Evolutionary conservation across 30 jellyfish, hydroid and myxozoan genomes (phyloP).

Genomic region (Cassiopea xamachana): DNA sequence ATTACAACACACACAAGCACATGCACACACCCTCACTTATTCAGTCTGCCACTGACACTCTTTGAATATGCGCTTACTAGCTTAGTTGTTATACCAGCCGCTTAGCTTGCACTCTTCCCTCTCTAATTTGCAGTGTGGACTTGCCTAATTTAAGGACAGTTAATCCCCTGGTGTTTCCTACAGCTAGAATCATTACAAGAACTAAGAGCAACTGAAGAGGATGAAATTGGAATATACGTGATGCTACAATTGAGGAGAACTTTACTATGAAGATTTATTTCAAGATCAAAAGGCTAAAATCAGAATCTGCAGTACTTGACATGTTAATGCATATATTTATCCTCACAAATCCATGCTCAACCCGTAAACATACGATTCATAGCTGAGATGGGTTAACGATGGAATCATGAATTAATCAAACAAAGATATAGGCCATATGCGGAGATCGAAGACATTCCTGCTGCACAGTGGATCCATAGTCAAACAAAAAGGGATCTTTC

Average conservation of each 20-base stretch:
- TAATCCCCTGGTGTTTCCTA: too few relatives aligned
- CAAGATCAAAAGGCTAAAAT: slow-evolving; percentile 4
- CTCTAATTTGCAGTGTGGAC: too few relatives aligned
- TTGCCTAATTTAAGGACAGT: too few relatives aligned
- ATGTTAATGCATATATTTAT: slow-evolving; percentile 40
- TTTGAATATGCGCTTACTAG: too few relatives aligned
- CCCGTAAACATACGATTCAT: slow-evolving; percentile 59
- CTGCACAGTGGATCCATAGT: slow-evolving; percentile 34
- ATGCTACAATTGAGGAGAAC: neutral
- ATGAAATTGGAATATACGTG: neutral
- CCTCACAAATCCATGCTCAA: slow-evolving; percentile 23
- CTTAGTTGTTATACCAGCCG: too few relatives aligned
- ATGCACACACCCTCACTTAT: neutral
- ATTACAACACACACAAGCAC: neutral
- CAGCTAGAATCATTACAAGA: too few relatives aligned
- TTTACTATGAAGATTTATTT: neutral
- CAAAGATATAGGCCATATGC: slow-evolving; percentile 27
- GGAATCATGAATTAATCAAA: slow-evolving; percentile 59
- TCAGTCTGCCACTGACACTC: neutral
- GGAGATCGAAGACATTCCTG: slow-evolving; percentile 29
- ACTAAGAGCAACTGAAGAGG: neutral
- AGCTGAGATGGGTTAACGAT: slow-evolving; percentile 49
- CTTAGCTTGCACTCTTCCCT: too few relatives aligned
- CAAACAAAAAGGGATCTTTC: slow-evolving; percentile 39
- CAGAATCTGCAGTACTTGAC: slow-evolving; percentile 17